Evolutionary conservation across 1,140 invertebrate genomes (phyloP).

Genomic region (Glossosoma conforme): DNA sequence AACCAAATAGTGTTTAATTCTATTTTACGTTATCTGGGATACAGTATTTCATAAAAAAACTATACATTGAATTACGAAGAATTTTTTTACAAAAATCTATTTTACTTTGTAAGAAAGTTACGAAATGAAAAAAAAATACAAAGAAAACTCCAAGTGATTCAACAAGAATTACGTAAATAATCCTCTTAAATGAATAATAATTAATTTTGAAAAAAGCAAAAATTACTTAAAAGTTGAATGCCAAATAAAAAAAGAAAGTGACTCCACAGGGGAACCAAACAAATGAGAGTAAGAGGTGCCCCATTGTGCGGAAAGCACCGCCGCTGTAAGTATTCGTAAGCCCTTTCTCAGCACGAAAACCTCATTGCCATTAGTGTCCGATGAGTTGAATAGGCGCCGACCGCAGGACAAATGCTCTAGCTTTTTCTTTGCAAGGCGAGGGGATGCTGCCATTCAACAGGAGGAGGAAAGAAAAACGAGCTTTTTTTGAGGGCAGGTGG

Average conservation of each 20-base stretch:
- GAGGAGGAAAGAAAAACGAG: slow-evolving; percentile 7
- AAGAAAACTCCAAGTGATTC: no score
- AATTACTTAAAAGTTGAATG: background rate
- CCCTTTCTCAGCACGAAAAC: slow-evolving; percentile 9
- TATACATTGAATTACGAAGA: no score
- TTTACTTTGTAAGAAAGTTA: no score
- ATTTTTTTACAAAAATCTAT: no score
- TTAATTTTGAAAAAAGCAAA: background rate
- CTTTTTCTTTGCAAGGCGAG: slow-evolving; percentile 9
- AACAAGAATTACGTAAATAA: no score
- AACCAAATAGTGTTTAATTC: no score
- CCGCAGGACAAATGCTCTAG: slow-evolving; percentile 13
- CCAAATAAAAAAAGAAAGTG: background rate
- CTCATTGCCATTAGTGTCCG: slow-evolving; percentile 25
- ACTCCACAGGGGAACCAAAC: slow-evolving; percentile 14
- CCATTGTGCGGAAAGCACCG: slow-evolving; percentile 18
- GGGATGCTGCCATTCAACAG: background rate
- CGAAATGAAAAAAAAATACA: no score
- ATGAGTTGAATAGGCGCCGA: slow-evolving; percentile 19
- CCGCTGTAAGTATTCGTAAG: slow-evolving; percentile 7
- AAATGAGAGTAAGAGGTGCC: background rate
- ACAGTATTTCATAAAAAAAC: no score
- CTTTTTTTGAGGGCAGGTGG: slow-evolving; percentile 18
- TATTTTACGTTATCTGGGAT: no score
- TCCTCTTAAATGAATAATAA: no score